phyloP scores from a whole-genome alignment of 2,888 invertebrate species.

The Spialia ferax region DNA sequence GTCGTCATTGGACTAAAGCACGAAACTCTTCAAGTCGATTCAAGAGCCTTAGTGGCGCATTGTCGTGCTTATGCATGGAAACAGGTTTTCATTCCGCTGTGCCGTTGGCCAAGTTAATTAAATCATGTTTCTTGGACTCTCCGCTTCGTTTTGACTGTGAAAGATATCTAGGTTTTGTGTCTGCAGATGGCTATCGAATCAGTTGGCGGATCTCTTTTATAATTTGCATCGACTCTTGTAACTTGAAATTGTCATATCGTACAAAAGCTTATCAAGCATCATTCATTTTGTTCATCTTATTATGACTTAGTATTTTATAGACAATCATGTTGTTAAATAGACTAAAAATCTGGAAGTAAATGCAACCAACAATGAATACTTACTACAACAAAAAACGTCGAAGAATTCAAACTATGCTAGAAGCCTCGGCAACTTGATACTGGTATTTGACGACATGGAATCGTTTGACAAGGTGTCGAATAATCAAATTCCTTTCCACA shows the following conservation, averaged over 20 bases:
- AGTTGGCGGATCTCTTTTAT: too few relatives aligned
- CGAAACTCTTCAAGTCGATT: slow-evolving; percentile 13
- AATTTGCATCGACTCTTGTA: too few relatives aligned
- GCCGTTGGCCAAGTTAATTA: background rate
- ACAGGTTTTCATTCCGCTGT: background rate
- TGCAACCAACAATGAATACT: background rate
- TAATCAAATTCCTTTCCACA: slow-evolving; percentile 60
- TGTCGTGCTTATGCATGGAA: slow-evolving; percentile 11
- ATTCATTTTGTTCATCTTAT: too few relatives aligned
- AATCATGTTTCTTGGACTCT: background rate
- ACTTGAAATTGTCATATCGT: too few relatives aligned
- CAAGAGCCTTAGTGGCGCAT: slow-evolving; percentile 2
- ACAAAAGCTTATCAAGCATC: too few relatives aligned
- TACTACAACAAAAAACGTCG: background rate
- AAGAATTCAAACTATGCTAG: slow-evolving; percentile 15
- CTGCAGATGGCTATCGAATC: background rate
- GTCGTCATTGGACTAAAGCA: slow-evolving; percentile 36
- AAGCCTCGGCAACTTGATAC: slow-evolving; percentile 50
- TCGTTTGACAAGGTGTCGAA: slow-evolving; percentile 51
- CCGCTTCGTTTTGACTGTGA: background rate
- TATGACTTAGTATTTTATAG: too few relatives aligned
- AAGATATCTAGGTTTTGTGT: background rate
- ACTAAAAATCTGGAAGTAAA: background rate
- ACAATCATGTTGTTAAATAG: too few relatives aligned
- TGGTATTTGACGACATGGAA: slow-evolving; percentile 31